Percentiles rank a stretch among this genome's conserved stretches.
Evolutionary conservation across 35 echinoderm and acorn worm species (phyloP).

Genomic region (Strongylocentrotus purpuratus): DNA sequence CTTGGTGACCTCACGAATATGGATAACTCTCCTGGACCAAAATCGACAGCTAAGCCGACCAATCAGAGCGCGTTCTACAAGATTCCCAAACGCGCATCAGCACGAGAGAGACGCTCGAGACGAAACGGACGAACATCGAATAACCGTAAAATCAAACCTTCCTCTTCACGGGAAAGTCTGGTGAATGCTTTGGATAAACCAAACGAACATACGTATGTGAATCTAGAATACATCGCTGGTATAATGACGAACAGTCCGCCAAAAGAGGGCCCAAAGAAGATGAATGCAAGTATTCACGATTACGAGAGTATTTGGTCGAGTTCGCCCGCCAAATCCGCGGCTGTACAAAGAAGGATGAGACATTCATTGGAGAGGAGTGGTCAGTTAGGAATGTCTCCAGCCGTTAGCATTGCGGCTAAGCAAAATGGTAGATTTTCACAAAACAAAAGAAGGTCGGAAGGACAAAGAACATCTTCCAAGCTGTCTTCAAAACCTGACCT

Average conservation of each 20-base stretch:
- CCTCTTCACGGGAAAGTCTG: neutral
- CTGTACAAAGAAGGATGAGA: neutral
- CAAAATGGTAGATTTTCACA: neutral
- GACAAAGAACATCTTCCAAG: neutral
- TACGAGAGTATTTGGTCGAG: neutral
- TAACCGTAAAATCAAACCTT: neutral
- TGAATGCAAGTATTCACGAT: constrained; percentile 3
- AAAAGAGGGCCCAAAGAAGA: neutral
- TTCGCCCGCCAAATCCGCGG: neutral
- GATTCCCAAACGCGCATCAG: constrained; percentile 8
- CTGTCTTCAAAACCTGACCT: constrained; percentile 25
- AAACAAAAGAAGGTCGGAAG: neutral
- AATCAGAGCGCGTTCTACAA: constrained; percentile 6
- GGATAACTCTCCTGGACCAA: neutral
- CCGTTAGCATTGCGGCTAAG: neutral
- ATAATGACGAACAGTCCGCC: constrained; percentile 11
- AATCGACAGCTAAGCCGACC: neutral
- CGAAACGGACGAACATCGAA: neutral
- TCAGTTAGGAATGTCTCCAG: neutral
- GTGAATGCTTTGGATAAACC: neutral
- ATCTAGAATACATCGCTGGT: constrained; percentile 28
- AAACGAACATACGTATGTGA: constrained; percentile 35
- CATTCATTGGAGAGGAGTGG: neutral
- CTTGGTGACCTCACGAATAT: constrained; percentile 40
- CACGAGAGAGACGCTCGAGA: constrained; percentile 27